phyloP scores from a whole-genome alignment of 2,113 vertebrate genomes.

The Gambusia holbrooki region DNA sequence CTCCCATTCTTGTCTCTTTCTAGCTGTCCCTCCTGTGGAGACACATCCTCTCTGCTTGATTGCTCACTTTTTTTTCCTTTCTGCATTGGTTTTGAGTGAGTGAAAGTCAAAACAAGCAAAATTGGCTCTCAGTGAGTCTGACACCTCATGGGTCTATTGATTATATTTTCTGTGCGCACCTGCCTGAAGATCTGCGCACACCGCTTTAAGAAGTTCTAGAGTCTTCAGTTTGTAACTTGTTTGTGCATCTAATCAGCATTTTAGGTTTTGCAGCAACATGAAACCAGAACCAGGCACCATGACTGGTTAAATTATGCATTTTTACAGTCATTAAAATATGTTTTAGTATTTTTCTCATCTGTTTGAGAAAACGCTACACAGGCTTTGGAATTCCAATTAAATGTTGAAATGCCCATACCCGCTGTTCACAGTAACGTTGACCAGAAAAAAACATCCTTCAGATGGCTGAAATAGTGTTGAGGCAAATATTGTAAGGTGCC shows the following conservation, averaged over 20 bases:
- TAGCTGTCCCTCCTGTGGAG: conserved; percentile 60
- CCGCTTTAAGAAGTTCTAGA: conserved; percentile 26
- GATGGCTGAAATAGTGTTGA: background rate
- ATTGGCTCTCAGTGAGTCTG: conserved; percentile 51
- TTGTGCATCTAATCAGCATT: conserved; percentile 27
- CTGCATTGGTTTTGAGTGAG: conserved; percentile 27
- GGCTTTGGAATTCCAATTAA: background rate
- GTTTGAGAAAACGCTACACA: background rate
- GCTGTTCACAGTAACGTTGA: background rate
- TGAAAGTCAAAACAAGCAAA: conserved; percentile 55
- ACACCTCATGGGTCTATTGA: conserved; percentile 48
- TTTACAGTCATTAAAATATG: background rate
- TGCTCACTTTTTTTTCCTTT: conserved; percentile 47
- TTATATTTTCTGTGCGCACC: conserved; percentile 40
- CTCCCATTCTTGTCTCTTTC: conserved; percentile 24
- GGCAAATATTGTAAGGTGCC: background rate
- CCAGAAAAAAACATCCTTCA: background rate
- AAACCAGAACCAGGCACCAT: too few relatives aligned
- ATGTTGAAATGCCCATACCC: background rate
- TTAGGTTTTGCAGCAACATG: conserved; percentile 12
- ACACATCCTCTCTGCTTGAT: conserved; percentile 64
- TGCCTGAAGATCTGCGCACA: conserved; percentile 22
- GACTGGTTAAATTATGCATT: background rate
- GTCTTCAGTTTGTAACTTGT: conserved; percentile 14
- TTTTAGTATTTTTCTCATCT: background rate